These are phyloP conservation scores for Coregonus suidteri DNA, from an alignment of 2,797 vertebrate genomes.

Conservation along the genomic window DNA sequence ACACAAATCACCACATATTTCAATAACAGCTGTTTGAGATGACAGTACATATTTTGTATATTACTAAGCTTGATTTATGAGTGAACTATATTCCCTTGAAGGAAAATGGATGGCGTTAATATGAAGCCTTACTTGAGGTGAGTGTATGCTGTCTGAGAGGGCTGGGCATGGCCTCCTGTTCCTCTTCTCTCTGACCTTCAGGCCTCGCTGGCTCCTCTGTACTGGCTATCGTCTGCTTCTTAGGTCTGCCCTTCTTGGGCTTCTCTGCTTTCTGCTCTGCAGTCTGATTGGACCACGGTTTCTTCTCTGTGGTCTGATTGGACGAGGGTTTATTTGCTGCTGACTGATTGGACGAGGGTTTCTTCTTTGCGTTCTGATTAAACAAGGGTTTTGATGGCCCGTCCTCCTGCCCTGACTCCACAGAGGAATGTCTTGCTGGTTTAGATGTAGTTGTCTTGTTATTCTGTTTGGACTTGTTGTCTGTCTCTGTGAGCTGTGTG, in stretches of 20 bases:
- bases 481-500: slow-evolving; percentile 21
- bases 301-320: not conserved
- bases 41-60: not conserved
- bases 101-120: not conserved
- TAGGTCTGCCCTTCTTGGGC: slow-evolving; percentile 29
- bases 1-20: slow-evolving; percentile 14
- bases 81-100: not conserved
- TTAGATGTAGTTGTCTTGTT: slow-evolving; percentile 12
- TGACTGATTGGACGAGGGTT: not conserved
- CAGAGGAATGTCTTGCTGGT: not conserved
- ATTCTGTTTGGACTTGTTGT: slow-evolving; percentile 41
- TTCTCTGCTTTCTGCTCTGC: slow-evolving; percentile 12
- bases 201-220: not conserved
- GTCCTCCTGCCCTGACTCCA: slow-evolving; percentile 26
- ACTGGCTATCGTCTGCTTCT: slow-evolving; percentile 14
- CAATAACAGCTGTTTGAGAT: not conserved
- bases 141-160: slow-evolving; percentile 24
- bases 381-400: not conserved
- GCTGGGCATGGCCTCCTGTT: slow-evolving; percentile 21
- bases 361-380: slow-evolving; percentile 11
- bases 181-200: slow-evolving; percentile 8
- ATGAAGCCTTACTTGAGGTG: slow-evolving; percentile 51
- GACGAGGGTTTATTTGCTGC: not conserved
- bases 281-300: no score
- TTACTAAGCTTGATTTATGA: not conserved